These are phyloP conservation scores for Gasteruption jaculator DNA, from an alignment of 2,888 invertebrate species.

Conservation along the genomic window DNA sequence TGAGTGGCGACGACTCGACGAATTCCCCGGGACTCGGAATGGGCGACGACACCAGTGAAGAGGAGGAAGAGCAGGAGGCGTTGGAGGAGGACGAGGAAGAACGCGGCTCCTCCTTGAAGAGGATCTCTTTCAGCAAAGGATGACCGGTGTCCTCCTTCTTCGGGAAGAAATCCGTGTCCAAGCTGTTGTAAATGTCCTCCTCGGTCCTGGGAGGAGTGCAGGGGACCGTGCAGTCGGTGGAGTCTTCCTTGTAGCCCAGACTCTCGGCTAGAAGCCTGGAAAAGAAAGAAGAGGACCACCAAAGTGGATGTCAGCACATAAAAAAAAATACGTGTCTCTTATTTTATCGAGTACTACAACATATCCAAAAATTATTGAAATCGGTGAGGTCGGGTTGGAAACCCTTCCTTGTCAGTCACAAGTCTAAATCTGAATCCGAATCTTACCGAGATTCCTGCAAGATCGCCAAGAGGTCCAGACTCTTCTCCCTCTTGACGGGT, in stretches of 20 bases:
- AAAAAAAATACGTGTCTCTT: no score
- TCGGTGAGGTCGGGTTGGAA: no score
- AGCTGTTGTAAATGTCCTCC: conserved; percentile 48
- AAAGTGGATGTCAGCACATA: no score
- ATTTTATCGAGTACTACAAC: no score
- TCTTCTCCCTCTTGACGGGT: conserved; percentile 46
- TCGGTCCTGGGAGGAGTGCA: conserved; percentile 48
- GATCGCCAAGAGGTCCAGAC: conserved; percentile 45
- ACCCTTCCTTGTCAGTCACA: no score
- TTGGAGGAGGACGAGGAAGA: conserved; percentile 25
- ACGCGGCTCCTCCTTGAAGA: conserved; percentile 44
- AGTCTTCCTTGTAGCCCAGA: conserved; percentile 47
- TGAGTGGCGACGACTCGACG: conserved; percentile 42
- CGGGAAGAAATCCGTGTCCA: conserved; percentile 46
- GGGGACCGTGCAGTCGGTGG: conserved; percentile 48
- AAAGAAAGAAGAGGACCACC: conserved; percentile 6
- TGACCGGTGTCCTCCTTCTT: conserved; percentile 37
- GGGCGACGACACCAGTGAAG: conserved; percentile 24
- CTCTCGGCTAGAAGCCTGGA: conserved; percentile 47
- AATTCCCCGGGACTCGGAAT: conserved; percentile 54
- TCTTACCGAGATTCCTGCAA: conserved; percentile 48
- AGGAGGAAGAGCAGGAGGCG: conserved; percentile 18
- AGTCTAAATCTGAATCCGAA: no score
- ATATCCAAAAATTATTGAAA: no score
- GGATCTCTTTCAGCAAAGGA: conserved; percentile 44